Base-by-base conservation (phyloP, 2,113 vertebrate genomes). In the Otolemur garnettii region DNA sequence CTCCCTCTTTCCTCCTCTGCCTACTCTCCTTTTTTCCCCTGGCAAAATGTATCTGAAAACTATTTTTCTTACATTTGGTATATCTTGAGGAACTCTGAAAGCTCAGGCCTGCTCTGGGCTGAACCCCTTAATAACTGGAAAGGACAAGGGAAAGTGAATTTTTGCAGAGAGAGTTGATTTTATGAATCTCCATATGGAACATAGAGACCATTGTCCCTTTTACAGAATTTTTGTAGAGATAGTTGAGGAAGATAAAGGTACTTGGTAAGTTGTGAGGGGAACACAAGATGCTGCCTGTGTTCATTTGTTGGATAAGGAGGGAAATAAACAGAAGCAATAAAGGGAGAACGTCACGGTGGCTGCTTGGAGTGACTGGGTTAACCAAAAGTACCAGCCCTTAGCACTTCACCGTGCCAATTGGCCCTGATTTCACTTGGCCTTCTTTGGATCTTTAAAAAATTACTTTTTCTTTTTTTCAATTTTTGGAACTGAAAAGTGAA, bases 131-230 rank as follows among this genome's bases (percentile, higher is more conserved):
- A 24, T 35, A 69, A 55, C 53, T 38, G 1, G 1, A 59, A 53
- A 87, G 22, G 57, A 5, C 42, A 82, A 92, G 17, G 26, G 57
- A 38, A 93, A 83, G 10, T 90, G 14, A 4, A 17, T 75, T 62
- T 60, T 62, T 21, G 60, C 2, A 22, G 22, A 3, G 60, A 21
- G 59, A 83, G 13, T 90, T 14, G 4, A 17, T 71, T 50, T 77
- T 60, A 71, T 92, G 64, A 62, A 85, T 35, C 69, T 91, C 33
- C 28, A 53, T 74, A 30, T 77, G 15, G 28, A 92, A 95, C 66
- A 59, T 30, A 42, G 81, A 87, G 13, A 59, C 38, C 0, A 45
- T 62, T 68, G 2, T 75, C 33, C 9, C 7, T 28, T 1, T 7
- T 91, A 75, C 1, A 75, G 59, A 89, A 74, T 17, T 57, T 94